Conservation (phyloP, 2,888 invertebrate species). For the Microplitis deprimator region DNA sequence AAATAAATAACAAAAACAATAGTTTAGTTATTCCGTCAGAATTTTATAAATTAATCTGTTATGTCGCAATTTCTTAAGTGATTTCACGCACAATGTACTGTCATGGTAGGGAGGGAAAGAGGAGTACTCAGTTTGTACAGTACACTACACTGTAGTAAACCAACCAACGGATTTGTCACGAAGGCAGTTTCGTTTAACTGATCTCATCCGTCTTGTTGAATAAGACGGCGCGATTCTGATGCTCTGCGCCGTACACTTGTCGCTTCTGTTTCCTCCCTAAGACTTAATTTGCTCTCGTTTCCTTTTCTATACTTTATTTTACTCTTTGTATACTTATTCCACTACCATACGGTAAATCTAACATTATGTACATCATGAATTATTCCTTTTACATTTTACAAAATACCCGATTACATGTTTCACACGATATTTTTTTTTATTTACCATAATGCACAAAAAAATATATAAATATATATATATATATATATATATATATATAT, state of each 20-base stretch:
- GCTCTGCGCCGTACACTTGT: constrained; percentile 40
- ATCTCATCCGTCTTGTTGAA: constrained; percentile 69
- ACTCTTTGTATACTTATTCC: background rate
- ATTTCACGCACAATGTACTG: background rate
- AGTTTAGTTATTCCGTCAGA: background rate
- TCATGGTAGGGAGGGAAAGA: background rate
- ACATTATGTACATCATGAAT: constrained; percentile 2
- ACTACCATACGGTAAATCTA: constrained; percentile 5
- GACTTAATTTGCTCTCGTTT: constrained; percentile 44
- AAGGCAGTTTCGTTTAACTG: constrained; percentile 70
- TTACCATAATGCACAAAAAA: no score
- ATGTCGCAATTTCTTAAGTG: background rate
- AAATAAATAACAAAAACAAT: background rate
- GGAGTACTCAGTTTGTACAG: background rate
- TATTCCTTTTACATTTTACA: background rate
- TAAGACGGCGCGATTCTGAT: constrained; percentile 43
- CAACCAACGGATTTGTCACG: constrained; percentile 70
- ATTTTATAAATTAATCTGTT: background rate
- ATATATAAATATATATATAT: no score
- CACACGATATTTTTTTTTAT: background rate
- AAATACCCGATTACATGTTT: constrained; percentile 6
- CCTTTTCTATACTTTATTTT: background rate
- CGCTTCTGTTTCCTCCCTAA: constrained; percentile 39
- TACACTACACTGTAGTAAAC: constrained; percentile 53
- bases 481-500: no score